Evolutionary conservation across 2,888 invertebrate species (phyloP), one percentile per base, ranked within the genome.

Genomic region (Pinctada fucata): DNA sequence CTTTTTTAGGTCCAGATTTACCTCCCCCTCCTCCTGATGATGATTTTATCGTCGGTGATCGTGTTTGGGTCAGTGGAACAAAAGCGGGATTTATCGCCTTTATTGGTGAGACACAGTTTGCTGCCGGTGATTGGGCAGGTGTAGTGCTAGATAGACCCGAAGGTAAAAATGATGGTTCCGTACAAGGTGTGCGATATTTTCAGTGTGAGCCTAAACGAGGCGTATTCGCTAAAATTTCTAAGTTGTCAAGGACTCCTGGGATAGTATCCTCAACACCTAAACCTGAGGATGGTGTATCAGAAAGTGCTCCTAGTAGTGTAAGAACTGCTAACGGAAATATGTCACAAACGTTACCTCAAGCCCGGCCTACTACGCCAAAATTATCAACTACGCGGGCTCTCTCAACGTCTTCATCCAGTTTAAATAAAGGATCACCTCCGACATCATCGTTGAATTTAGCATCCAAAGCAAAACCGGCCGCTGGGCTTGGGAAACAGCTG

Each of bases 31-130:
- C 81, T 1, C 86, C 86, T 10, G 70, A 78, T n/a, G 98, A 98
- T 94, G 97, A 97, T 93, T 98, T 97, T 93, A 97, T 97, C 90
- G 97, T 99, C 90, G 98, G 98, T 50, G 97, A 99, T 91, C 94
- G 96, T 83, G 97, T 99, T 85, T 99, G 96, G 96, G 91, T 92
- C 6, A 90, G 91, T 16, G 93, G 92, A 3, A 89, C 88, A 3
- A 92, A 92, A 78, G 89, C 92, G 0, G 93, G 93, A 47, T 82
- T 86, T 71, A 92, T 93, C 65, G 92, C 92, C 3, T 93, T 90
- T 80, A 86, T 93, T 3, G 93, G 93, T 3, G 91, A 92, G 79
- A 91, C 92, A 2, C 89, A 92, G 85, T 93, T 93, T 86, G 91
- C 92, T 10, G 87, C 91, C 1, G 93, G 93, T 5, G 91, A 92